Evolutionary conservation across 2,113 vertebrate species (phyloP).

Genomic region (Psilopsiagon aurifrons): DNA sequence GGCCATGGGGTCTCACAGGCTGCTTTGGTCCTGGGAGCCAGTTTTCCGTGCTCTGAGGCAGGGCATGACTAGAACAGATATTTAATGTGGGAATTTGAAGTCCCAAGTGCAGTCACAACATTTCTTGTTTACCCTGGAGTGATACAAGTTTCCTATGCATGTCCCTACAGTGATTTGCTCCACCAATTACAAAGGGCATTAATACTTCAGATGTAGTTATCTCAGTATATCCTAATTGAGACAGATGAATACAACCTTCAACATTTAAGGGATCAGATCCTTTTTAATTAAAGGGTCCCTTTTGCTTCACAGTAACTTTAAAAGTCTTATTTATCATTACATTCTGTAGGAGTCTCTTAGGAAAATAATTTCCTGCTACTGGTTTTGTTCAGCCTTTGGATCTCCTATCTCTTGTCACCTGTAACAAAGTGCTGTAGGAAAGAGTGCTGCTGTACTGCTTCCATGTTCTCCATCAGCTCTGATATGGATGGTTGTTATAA

Average conservation of each 20-base stretch:
- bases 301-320: not conserved
- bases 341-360: constrained; percentile 1
- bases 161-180: not conserved
- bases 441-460: not conserved
- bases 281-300: constrained; percentile 20
- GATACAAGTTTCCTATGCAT: not conserved
- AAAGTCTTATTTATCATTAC: not conserved
- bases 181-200: not conserved
- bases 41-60: not conserved
- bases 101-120: not conserved
- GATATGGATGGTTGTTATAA: constrained; percentile 2
- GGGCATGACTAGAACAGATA: not conserved
- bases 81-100: not conserved
- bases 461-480: constrained; percentile 41
- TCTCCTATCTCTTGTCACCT: constrained; percentile 23
- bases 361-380: not conserved
- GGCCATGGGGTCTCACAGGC: not conserved
- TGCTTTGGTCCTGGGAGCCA: not conserved
- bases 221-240: not conserved
- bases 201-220: not conserved
- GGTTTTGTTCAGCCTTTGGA: not conserved
- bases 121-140: not conserved
- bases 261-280: not conserved
- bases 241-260: not conserved
- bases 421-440: constrained; percentile 31